Evolutionary conservation across 2,888 invertebrate species (phyloP).

Genomic region (Aphidoletes aphidimyza): DNA sequence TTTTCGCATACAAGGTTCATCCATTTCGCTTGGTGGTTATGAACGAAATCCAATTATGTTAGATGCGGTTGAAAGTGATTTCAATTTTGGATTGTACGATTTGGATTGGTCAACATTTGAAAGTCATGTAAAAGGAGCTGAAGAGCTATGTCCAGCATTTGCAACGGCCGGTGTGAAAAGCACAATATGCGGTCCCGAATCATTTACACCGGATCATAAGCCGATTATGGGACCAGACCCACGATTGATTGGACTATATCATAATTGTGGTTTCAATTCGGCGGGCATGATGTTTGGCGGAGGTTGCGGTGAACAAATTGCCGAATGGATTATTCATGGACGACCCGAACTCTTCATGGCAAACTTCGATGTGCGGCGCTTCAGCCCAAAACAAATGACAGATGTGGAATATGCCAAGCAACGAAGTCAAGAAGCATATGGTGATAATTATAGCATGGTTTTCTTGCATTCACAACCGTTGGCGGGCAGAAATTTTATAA

Average conservation of each 20-base stretch:
- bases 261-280: constrained; percentile 90
- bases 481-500: constrained; percentile 78
- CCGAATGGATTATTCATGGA: constrained; percentile 85
- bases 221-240: constrained; percentile 85
- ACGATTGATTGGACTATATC: constrained; percentile 75
- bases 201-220: constrained; percentile 92
- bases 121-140: constrained; percentile 77
- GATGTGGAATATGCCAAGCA: constrained; percentile 82
- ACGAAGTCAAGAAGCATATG: constrained; percentile 90
- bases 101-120: constrained; percentile 88
- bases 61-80: constrained; percentile 79
- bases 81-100: constrained; percentile 86
- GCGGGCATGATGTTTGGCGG: constrained; percentile 93
- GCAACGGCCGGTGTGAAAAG: constrained; percentile 82
- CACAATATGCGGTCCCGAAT: constrained; percentile 90
- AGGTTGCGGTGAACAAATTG: constrained; percentile 86
- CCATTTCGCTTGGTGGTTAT: constrained; percentile 87
- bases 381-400: constrained; percentile 77
- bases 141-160: constrained; percentile 79
- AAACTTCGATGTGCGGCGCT: constrained; percentile 85
- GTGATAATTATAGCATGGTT: constrained; percentile 83
- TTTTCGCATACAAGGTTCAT: constrained; percentile 84
- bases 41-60: constrained; percentile 85
- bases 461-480: constrained; percentile 86
- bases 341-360: constrained; percentile 88